Evolutionary conservation across 2,888 invertebrate genomes (phyloP).

Genomic region (Strigamia maritima): DNA sequence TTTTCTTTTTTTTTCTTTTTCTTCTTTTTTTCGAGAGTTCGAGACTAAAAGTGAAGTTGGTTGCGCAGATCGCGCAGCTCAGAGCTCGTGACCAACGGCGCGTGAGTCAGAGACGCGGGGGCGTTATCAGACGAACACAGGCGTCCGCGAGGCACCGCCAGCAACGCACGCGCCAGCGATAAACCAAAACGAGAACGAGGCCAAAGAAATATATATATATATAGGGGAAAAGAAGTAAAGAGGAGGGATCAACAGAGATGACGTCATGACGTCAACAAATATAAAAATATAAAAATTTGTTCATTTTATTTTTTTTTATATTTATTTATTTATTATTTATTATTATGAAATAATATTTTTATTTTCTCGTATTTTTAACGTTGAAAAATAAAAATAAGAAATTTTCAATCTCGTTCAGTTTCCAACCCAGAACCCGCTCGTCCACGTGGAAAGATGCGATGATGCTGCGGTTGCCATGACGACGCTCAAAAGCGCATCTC

Average conservation of each 20-base stretch:
- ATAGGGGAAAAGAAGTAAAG: background rate
- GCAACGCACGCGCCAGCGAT: constrained; percentile 23
- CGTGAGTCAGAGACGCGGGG: constrained; percentile 19
- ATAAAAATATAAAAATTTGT: too few species aligned
- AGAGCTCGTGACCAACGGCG: constrained; percentile 18
- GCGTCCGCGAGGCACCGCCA: constrained; percentile 20
- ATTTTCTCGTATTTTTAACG: too few species aligned
- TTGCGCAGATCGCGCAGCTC: background rate
- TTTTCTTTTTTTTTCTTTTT: background rate
- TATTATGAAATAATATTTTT: background rate
- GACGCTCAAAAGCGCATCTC: background rate
- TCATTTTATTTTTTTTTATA: too few species aligned
- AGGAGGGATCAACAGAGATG: background rate
- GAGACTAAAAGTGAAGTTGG: background rate
- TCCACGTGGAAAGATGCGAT: background rate
- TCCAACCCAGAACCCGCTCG: background rate
- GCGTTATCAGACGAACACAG: constrained; percentile 16
- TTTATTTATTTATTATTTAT: background rate
- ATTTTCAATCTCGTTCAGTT: background rate
- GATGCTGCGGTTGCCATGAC: background rate
- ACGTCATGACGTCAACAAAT: too few species aligned
- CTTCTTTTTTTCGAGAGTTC: background rate
- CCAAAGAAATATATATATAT: constrained; percentile 17
- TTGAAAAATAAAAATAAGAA: too few species aligned
- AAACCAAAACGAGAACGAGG: constrained; percentile 20